These are phyloP conservation scores for Grammomys dolichurus DNA, from an alignment of 2,113 vertebrate species.

Conservation along the genomic window DNA sequence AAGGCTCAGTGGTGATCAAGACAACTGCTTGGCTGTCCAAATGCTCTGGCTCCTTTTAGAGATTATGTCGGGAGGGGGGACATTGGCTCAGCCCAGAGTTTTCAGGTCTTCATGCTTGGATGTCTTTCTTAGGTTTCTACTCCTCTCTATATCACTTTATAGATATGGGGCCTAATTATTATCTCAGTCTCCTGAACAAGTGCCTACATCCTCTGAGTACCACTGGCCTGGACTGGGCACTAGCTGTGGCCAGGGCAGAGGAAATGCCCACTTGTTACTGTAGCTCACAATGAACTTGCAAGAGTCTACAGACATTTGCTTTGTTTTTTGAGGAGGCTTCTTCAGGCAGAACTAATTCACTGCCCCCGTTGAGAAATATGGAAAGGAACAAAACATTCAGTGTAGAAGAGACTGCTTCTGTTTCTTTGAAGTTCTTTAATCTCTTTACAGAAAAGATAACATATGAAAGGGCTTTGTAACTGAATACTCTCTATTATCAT, in stretches of 20 bases:
- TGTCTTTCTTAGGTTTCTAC: constrained; percentile 24
- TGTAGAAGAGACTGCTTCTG: constrained; percentile 48
- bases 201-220: not conserved
- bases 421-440: constrained; percentile 73
- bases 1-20: not conserved
- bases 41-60: constrained; percentile 1
- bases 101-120: constrained; percentile 20
- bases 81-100: not conserved
- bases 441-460: constrained; percentile 63
- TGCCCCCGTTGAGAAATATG: constrained; percentile 37
- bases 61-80: not conserved
- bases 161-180: constrained; percentile 20
- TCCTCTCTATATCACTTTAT: not conserved
- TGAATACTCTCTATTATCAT: constrained; percentile 56
- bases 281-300: constrained; percentile 57
- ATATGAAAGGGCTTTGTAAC: constrained; percentile 70
- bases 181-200: constrained; percentile 43
- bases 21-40: not conserved
- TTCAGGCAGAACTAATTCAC: constrained; percentile 71
- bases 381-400: constrained; percentile 66
- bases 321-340: constrained; percentile 73
- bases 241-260: constrained; percentile 46
- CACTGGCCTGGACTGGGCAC: not conserved
- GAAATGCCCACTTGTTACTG: constrained; percentile 51
- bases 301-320: constrained; percentile 54